Percentiles rank a stretch among this genome's conserved stretches.
Evolutionary conservation across 2,113 vertebrate genomes (phyloP).

Genomic region (Diglossa brunneiventris): DNA sequence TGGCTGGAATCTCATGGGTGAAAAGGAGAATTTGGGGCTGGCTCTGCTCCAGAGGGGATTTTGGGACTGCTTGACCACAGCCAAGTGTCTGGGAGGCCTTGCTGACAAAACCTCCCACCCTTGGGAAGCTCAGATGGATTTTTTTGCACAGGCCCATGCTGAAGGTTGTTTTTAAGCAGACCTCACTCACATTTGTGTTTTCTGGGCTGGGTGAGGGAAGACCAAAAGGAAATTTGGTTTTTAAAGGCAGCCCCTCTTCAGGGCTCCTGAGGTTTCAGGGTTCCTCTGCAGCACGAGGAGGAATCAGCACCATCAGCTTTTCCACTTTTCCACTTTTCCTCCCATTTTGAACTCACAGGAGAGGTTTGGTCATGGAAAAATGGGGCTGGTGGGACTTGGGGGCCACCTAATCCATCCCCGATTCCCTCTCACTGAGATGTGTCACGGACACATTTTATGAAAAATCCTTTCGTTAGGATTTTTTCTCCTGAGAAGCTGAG

Average conservation of each 20-base stretch:
- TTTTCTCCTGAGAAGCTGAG: too few relatives aligned
- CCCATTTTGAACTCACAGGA: neutral
- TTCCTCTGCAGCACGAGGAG: neutral
- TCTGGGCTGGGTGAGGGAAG: neutral
- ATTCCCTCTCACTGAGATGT: neutral
- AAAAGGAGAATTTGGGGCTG: neutral
- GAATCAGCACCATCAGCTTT: neutral
- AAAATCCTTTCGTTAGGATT: too few relatives aligned
- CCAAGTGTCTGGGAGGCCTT: neutral
- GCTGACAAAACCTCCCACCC: neutral
- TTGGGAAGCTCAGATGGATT: neutral
- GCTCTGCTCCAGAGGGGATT: neutral
- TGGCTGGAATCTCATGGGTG: neutral
- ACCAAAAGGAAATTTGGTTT: neutral
- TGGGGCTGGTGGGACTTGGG: neutral
- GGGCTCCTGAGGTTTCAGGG: neutral
- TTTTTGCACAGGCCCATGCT: too few relatives aligned
- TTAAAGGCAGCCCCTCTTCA: neutral
- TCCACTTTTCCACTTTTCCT: neutral
- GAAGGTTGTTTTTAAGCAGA: neutral
- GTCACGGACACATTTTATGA: too few relatives aligned
- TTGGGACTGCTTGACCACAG: neutral
- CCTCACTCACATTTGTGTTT: rapidly evolving
- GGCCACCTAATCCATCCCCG: neutral
- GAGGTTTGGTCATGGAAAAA: neutral